Evolutionary conservation across 2,888 invertebrate genomes (phyloP).

Genomic region (Oegoconia quadripuncta): DNA sequence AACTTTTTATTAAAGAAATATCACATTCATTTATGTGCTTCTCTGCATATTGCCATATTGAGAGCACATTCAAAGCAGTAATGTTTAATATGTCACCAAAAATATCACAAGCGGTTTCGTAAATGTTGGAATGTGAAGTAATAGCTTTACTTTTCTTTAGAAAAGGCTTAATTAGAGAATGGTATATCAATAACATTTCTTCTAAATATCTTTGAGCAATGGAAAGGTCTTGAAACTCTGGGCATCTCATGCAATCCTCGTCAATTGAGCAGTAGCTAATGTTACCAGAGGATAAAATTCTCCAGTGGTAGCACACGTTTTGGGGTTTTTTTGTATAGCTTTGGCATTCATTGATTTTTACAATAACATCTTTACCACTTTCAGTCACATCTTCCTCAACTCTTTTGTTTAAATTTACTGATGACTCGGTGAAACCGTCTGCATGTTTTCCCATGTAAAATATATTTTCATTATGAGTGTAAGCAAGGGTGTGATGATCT

Average conservation of each 20-base stretch:
- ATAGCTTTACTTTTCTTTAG: slow-evolving; percentile 80
- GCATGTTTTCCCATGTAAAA: slow-evolving; percentile 84
- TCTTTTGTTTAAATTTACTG: slow-evolving; percentile 60
- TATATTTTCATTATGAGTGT: slow-evolving; percentile 83
- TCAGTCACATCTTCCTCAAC: slow-evolving; percentile 34
- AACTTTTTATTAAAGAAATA: slow-evolving; percentile 83
- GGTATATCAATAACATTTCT: slow-evolving; percentile 82
- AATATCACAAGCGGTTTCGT: slow-evolving; percentile 82
- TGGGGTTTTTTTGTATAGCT: slow-evolving; percentile 54
- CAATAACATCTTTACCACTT: slow-evolving; percentile 37
- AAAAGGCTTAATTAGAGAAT: slow-evolving; percentile 81
- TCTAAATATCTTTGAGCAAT: slow-evolving; percentile 85
- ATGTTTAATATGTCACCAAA: slow-evolving; percentile 85
- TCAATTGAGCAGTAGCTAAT: slow-evolving; percentile 69
- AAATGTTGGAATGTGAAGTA: slow-evolving; percentile 78
- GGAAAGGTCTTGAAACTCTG: slow-evolving; percentile 75
- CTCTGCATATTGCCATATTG: slow-evolving; percentile 84
- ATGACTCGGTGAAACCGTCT: slow-evolving; percentile 63
- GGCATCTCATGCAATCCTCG: slow-evolving; percentile 48
- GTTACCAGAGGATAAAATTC: slow-evolving; percentile 67
- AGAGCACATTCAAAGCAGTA: slow-evolving; percentile 82
- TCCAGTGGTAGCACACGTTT: slow-evolving; percentile 70
- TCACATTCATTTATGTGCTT: slow-evolving; percentile 82
- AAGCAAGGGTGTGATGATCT: slow-evolving; percentile 81
- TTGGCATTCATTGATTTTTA: slow-evolving; percentile 42